phyloP scores from a whole-genome alignment of 2,888 invertebrate species.

The Allolobophora icterica region DNA sequence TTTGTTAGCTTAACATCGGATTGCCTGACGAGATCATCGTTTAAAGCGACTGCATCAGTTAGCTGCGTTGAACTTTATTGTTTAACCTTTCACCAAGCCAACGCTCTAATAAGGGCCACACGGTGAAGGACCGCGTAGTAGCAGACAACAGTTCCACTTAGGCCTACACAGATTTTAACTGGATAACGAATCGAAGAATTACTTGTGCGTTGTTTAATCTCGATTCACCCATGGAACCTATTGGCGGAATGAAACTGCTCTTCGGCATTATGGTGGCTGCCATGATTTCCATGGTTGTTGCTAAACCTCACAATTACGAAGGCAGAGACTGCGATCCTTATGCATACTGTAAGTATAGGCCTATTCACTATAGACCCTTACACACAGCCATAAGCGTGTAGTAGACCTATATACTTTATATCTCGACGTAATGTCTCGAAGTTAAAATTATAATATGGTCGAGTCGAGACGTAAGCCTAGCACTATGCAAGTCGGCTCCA shows the following conservation, averaged over 20 bases:
- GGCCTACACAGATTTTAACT: background rate
- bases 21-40: background rate
- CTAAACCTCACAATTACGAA: background rate
- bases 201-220: background rate
- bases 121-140: background rate
- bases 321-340: constrained; percentile 37
- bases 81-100: background rate
- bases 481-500: background rate
- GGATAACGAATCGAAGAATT: background rate
- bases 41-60: background rate
- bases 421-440: background rate
- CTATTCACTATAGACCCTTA: background rate
- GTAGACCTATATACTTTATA: background rate
- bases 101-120: background rate
- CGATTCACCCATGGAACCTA: background rate
- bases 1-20: background rate
- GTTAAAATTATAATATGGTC: background rate
- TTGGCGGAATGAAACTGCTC: background rate
- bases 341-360: constrained; percentile 36
- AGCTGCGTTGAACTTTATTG: background rate
- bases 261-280: background rate
- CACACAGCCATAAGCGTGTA: background rate
- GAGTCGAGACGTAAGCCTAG: background rate
- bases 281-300: background rate
- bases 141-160: background rate